Evolutionary conservation across 2,113 vertebrate species (phyloP).

Genomic region (Danionella cerebrum): DNA sequence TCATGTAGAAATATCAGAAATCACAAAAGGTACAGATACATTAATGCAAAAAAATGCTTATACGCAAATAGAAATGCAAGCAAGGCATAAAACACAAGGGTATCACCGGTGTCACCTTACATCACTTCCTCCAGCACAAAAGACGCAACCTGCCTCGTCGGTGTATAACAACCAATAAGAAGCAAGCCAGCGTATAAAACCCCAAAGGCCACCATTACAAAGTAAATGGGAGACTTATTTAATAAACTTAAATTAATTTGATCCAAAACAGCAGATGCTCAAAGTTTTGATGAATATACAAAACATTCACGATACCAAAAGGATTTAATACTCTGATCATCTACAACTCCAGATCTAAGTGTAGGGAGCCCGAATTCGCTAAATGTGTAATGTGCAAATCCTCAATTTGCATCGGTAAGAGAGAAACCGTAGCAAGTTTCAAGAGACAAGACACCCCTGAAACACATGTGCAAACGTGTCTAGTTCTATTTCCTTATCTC

Average conservation of each 20-base stretch:
- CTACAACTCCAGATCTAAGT: not conserved
- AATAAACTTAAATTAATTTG: not conserved
- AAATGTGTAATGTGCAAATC: conserved; percentile 15
- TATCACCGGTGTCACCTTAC: not conserved
- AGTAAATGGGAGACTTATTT: not conserved
- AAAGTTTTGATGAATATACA: not conserved
- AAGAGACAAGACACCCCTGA: conserved; percentile 2
- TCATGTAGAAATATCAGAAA: not conserved
- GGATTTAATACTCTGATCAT: conserved; percentile 5
- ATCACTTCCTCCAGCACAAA: not conserved
- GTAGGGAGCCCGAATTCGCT: not conserved
- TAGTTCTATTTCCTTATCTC: not conserved
- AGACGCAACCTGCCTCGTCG: not conserved
- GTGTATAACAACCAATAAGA: not conserved
- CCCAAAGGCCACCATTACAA: conserved; percentile 7
- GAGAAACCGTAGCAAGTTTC: not conserved
- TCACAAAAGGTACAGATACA: not conserved
- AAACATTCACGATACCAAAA: not conserved
- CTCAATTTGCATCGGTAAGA: not conserved
- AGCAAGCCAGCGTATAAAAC: not conserved
- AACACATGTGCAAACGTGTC: conserved; percentile 11
- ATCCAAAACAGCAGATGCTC: not conserved
- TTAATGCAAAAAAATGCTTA: not conserved
- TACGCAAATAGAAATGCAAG: not conserved
- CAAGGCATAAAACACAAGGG: not conserved